These are phyloP conservation scores for Holothuria scabra DNA, from an alignment of 53 echinoderm and acorn worm genomes.

Conservation along the genomic window DNA sequence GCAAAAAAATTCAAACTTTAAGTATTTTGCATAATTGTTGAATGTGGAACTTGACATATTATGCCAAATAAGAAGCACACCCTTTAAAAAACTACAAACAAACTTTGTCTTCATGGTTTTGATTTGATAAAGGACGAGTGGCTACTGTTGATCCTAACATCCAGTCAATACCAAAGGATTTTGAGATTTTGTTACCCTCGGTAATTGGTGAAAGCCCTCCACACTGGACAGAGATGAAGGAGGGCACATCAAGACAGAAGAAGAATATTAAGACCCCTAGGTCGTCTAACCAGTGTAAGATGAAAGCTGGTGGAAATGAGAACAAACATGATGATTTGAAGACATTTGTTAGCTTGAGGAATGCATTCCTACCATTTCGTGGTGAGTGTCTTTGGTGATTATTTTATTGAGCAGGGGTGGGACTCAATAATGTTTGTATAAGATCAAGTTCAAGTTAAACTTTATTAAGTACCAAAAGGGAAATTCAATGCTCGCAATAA, in stretches of 20 bases:
- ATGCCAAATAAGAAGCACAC: no score
- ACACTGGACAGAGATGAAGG: conserved; percentile 29
- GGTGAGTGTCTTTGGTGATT: conserved; percentile 42
- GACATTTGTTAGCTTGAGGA: conserved; percentile 78
- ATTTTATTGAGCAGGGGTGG: neutral
- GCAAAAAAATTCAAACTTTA: no score
- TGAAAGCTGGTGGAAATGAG: neutral
- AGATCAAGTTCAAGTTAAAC: no score
- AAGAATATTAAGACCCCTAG: conserved; percentile 41
- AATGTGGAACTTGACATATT: no score
- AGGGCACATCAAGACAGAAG: conserved; percentile 17
- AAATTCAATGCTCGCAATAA: no score
- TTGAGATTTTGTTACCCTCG: conserved; percentile 93
- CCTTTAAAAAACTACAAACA: no score
- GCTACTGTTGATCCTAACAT: conserved; percentile 90
- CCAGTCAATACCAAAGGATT: conserved; percentile 94
- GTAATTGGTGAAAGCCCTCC: conserved; percentile 96
- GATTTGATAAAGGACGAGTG: conserved; percentile 69
- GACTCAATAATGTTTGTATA: no score
- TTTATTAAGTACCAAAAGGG: no score
- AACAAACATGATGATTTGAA: conserved; percentile 16
- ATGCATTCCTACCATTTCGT: conserved; percentile 90
- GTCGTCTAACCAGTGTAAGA: conserved; percentile 12
- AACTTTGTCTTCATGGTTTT: neutral
- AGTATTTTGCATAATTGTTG: no score